These are phyloP conservation scores for Cyaniris semiargus DNA, from an alignment of 2,888 invertebrate species.

Conservation along the genomic window DNA sequence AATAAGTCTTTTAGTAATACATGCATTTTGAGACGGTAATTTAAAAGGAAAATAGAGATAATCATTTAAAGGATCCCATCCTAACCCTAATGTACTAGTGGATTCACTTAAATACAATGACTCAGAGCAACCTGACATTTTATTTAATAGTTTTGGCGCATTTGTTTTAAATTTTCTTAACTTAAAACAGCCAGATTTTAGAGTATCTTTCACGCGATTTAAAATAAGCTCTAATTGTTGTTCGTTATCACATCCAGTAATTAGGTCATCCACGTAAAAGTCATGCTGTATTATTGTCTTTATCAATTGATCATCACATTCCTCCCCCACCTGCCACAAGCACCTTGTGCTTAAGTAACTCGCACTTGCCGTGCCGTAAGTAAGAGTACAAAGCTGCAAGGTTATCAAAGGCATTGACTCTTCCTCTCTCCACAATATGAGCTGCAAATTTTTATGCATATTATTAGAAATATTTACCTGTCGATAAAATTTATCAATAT, in stretches of 20 bases:
- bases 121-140: not conserved
- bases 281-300: constrained; percentile 45
- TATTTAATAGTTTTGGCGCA: constrained; percentile 34
- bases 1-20: too few species aligned
- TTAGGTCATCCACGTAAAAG: too few species aligned
- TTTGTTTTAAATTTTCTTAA: constrained; percentile 40
- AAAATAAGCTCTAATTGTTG: too few species aligned
- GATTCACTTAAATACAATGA: constrained; percentile 40
- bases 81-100: constrained; percentile 35
- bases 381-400: constrained; percentile 44
- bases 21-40: too few species aligned
- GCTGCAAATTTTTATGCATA: constrained; percentile 36
- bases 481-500: too few species aligned
- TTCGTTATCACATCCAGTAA: too few species aligned
- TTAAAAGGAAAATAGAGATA: too few species aligned
- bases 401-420: constrained; percentile 34
- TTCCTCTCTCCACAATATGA: constrained; percentile 43
- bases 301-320: constrained; percentile 39
- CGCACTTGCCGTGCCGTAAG: constrained; percentile 48
- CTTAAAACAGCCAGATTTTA: constrained; percentile 39
- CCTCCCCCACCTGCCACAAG: constrained; percentile 45
- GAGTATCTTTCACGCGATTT: too few species aligned
- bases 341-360: constrained; percentile 44
- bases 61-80: too few species aligned
- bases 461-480: too few species aligned